Percentiles rank a stretch among this genome's conserved stretches.
These are phyloP conservation scores for Ciconia stormi DNA, from an alignment of 2,113 vertebrate genomes.

Conservation along the genomic window DNA sequence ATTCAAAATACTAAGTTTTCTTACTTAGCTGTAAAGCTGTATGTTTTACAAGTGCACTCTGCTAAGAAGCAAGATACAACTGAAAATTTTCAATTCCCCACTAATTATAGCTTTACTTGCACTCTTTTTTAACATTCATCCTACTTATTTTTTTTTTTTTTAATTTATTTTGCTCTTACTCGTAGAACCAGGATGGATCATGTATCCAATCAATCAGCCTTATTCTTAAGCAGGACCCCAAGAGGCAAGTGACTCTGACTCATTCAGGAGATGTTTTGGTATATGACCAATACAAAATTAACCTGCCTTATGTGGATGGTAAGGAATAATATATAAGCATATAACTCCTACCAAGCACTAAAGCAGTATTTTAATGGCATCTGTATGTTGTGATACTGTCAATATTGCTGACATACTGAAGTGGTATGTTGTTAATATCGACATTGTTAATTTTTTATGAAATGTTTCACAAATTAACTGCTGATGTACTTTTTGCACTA, in stretches of 20 bases:
- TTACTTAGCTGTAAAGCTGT: neutral
- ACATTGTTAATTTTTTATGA: neutral
- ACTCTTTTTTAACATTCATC: neutral
- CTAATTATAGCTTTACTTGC: neutral
- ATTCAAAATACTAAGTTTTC: neutral
- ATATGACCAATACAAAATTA: constrained; percentile 91
- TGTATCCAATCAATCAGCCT: constrained; percentile 93
- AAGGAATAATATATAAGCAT: constrained; percentile 35
- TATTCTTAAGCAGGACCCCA: constrained; percentile 87
- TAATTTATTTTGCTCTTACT: neutral
- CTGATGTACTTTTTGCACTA: neutral
- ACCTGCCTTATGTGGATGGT: constrained; percentile 92
- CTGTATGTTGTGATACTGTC: neutral
- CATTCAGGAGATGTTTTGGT: constrained; percentile 89
- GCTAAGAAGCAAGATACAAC: neutral
- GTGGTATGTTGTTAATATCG: neutral
- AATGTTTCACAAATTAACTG: neutral
- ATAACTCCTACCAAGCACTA: neutral
- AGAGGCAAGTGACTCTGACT: constrained; percentile 91
- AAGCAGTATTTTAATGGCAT: neutral
- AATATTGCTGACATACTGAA: neutral
- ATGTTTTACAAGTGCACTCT: neutral
- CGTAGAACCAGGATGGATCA: constrained; percentile 90
- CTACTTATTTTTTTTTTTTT: neutral
- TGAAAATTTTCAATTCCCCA: neutral